Percentiles rank a stretch among this genome's conserved stretches.
phyloP scores from a whole-genome alignment of 1,140 invertebrate genomes.

The Drosophila azteca region DNA sequence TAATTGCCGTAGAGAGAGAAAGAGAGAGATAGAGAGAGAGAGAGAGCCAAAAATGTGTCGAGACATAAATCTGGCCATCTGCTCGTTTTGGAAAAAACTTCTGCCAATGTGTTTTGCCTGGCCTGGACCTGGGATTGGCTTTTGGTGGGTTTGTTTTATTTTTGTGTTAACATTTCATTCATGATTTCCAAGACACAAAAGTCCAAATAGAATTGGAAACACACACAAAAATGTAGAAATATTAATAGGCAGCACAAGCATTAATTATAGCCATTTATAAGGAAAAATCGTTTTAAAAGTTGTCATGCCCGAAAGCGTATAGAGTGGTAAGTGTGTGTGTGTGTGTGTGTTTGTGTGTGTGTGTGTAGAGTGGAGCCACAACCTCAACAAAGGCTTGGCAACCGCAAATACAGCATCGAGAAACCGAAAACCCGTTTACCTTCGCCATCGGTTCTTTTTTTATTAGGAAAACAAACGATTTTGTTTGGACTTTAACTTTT shows the following conservation, averaged over 20 bases:
- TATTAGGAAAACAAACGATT: conserved; percentile 65
- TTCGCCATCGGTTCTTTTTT: conserved; percentile 58
- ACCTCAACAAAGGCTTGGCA: conserved; percentile 32
- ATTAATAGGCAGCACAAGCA: conserved; percentile 47
- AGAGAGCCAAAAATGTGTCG: conserved; percentile 41
- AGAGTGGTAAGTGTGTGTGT: conserved; percentile 13
- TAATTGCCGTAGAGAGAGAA: conserved; percentile 53
- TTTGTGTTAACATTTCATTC: conserved; percentile 57
- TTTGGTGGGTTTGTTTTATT: conserved; percentile 29
- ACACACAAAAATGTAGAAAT: conserved; percentile 15
- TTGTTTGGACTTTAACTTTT: conserved; percentile 39
- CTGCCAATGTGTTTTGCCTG: background rate
- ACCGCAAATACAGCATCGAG: conserved; percentile 11
- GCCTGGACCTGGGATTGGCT: conserved; percentile 1
- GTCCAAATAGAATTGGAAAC: conserved; percentile 36
- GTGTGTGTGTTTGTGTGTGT: conserved; percentile 20
- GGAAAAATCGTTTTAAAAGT: conserved; percentile 73
- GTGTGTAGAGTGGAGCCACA: conserved; percentile 13
- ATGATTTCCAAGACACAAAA: conserved; percentile 48
- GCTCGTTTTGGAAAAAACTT: conserved; percentile 13
- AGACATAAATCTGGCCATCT: conserved; percentile 57
- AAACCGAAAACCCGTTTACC: conserved; percentile 60
- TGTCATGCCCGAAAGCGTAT: conserved; percentile 54
- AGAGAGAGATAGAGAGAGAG: no score
- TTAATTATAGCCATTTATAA: conserved; percentile 72